phyloP scores from a whole-genome alignment of 30 jellyfish, hydroid and myxozoan species.

The Hydractinia symbiolongicarpus region DNA sequence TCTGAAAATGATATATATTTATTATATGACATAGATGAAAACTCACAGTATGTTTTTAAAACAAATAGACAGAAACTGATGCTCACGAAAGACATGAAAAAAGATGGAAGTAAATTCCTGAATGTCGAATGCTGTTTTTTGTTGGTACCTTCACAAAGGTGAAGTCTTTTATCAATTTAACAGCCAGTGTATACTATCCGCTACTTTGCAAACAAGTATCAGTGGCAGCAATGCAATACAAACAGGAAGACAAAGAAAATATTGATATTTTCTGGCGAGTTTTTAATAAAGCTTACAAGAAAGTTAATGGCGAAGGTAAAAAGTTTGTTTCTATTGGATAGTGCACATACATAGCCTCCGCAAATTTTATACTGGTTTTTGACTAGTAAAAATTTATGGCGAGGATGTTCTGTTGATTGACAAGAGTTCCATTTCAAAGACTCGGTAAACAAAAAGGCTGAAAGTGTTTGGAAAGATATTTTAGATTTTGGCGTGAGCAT shows the following conservation, averaged over 20 bases:
- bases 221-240: neutral
- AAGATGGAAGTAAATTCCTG: neutral
- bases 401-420: too few species aligned
- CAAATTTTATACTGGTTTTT: too few species aligned
- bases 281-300: too few species aligned
- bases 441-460: neutral
- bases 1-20: neutral
- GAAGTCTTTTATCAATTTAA: neutral
- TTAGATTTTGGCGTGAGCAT: constrained; percentile 3
- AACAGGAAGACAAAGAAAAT: neutral
- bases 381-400: too few species aligned
- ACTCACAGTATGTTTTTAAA: neutral
- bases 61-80: neutral
- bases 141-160: neutral
- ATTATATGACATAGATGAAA: neutral
- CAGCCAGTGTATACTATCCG: neutral
- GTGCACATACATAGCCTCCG: too few species aligned
- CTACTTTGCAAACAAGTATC: neutral
- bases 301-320: too few species aligned
- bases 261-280: neutral
- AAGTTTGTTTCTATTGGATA: too few species aligned
- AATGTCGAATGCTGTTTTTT: neutral
- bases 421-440: neutral
- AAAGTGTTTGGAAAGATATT: too few species aligned
- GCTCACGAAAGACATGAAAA: neutral